phyloP scores from a whole-genome alignment of 2,113 vertebrate genomes.

The Cyphomyrus discorhynchus region DNA sequence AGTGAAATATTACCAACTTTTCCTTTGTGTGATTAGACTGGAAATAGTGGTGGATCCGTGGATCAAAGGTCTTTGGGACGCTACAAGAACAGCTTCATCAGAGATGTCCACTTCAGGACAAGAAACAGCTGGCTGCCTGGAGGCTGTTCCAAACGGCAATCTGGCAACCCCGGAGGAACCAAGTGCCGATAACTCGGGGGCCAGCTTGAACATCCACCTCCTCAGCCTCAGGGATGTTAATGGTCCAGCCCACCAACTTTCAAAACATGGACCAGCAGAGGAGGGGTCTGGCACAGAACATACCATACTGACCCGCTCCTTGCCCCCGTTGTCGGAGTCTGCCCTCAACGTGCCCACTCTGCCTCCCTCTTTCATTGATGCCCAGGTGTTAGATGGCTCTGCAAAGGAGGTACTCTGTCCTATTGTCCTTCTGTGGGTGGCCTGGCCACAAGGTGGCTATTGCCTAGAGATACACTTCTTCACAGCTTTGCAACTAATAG shows the following conservation, averaged over 20 bases:
- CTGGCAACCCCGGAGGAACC: not conserved
- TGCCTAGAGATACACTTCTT: not conserved
- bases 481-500: not conserved
- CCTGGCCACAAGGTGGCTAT: not conserved
- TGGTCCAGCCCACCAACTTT: constrained; percentile 22
- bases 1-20: not conserved
- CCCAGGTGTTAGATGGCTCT: constrained; percentile 56
- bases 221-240: constrained; percentile 57
- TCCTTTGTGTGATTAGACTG: constrained; percentile 56
- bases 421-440: not conserved
- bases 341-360: constrained; percentile 74
- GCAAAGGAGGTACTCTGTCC: constrained; percentile 51
- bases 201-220: constrained; percentile 53
- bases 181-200: not conserved
- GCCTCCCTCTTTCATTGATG: constrained; percentile 68
- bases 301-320: constrained; percentile 65
- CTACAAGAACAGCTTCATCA: constrained; percentile 60
- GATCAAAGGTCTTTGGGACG: constrained; percentile 85
- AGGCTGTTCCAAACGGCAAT: not conserved
- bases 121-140: constrained; percentile 14
- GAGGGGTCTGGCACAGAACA: constrained; percentile 19
- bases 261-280: constrained; percentile 11
- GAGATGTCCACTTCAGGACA: constrained; percentile 48
- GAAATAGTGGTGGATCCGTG: constrained; percentile 91
- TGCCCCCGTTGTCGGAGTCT: constrained; percentile 66